Base-by-base conservation (phyloP, 2,888 invertebrate species). In the Chloroclysta siterata region DNA sequence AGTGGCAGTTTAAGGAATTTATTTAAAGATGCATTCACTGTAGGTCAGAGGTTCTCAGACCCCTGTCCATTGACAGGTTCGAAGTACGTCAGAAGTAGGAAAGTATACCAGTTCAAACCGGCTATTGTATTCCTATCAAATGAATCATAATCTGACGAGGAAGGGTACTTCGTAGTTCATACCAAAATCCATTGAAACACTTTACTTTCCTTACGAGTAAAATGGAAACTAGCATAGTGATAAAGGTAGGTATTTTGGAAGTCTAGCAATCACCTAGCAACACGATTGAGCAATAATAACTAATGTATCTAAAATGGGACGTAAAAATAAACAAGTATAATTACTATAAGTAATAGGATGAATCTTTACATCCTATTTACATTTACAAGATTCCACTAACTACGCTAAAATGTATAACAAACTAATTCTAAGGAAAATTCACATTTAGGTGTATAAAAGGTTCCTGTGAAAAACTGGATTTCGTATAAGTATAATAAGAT, bases 381-480 rank as follows among this genome's bases (percentile, higher is more conserved):
- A 75, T 76, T 75, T 72, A 79, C 73, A 73, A 72, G 62, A 74
- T 72, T 76, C 72, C 77, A 74, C 80, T 85, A 85, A 75, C 80
- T 88, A 89, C 79, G 70, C 77, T 81, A 81, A 78, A 75, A 81
- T 79, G 75, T 86, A 82, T 80, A 82, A 81, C 74, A 65, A 80
- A 81, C 77, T 85, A 84, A 79, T 82, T 11, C 87, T 88, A 89
- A 78, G 84, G 83, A 81, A 85, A 86, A 87, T 83, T 84, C 86
- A 89, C 88, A 83, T 83, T 80, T 79, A 85, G 82, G 83, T 87
- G 87, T 89, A 89, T 90, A 91, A 89, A 90, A 90, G 80, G 85
- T 82, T 77, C 82, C 81, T 80, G 82, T 86, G 86, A 85, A 87
- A 78, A 88, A 83, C 81, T 83, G 84, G 84, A 84, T 84, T 79